phyloP scores from a whole-genome alignment of 2,113 vertebrate species.

The Gymnorhina tibicen region DNA sequence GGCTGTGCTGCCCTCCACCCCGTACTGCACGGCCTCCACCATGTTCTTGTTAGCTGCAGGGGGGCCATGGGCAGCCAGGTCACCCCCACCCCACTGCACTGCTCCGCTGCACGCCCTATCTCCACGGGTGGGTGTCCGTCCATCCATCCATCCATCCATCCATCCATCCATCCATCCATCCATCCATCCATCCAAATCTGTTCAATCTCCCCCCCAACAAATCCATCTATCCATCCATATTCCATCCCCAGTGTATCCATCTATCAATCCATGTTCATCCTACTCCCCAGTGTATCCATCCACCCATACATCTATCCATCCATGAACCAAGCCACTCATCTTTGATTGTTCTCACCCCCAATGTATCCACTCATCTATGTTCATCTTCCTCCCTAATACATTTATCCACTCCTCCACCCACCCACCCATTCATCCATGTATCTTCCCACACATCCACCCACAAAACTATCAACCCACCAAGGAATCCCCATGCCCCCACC shows the following conservation, averaged over 20 bases:
- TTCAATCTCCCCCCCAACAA: not conserved
- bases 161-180: not conserved
- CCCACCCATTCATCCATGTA: too few relatives aligned
- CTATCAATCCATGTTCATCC: not conserved
- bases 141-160: not conserved
- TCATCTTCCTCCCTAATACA: not conserved
- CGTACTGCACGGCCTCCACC: conserved; percentile 88
- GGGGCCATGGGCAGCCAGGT: not conserved
- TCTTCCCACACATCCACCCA: not conserved
- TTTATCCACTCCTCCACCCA: not conserved
- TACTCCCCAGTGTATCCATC: not conserved
- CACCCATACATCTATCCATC: not conserved
- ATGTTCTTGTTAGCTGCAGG: conserved; percentile 88
- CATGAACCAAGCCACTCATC: not conserved
- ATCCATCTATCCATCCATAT: not conserved
- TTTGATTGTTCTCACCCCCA: not conserved
- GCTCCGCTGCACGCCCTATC: not conserved
- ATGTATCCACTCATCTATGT: too few relatives aligned
- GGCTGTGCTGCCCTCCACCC: conserved; percentile 92
- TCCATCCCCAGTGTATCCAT: not conserved
- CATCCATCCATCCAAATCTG: not conserved
- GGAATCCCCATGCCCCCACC: accelerated
- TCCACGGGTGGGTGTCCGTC: not conserved
- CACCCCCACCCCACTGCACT: not conserved
- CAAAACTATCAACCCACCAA: not conserved